Percentiles rank a stretch among this genome's conserved stretches.
Evolutionary conservation across 1,140 invertebrate species (phyloP).

Genomic region (Hyposmocoma kahamanoa): DNA sequence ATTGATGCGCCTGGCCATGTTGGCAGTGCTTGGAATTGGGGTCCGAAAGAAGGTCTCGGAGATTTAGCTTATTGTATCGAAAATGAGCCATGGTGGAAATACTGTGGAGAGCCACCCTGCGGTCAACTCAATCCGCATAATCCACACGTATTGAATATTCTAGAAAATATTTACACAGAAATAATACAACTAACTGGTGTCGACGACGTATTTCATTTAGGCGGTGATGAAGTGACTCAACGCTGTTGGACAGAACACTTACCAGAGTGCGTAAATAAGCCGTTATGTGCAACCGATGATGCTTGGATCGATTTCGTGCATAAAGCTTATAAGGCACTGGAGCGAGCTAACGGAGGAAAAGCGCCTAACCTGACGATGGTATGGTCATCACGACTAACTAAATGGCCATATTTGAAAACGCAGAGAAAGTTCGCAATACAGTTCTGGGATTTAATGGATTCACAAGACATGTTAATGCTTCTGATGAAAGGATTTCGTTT

Average conservation of each 20-base stretch:
- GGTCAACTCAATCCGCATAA: constrained; percentile 89
- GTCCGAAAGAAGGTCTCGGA: constrained; percentile 78
- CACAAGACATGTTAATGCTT: constrained; percentile 83
- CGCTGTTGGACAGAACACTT: constrained; percentile 82
- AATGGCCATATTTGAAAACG: constrained; percentile 80
- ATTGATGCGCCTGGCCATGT: constrained; percentile 89
- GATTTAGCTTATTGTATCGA: constrained; percentile 83
- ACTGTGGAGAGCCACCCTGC: constrained; percentile 88
- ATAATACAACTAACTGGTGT: constrained; percentile 78
- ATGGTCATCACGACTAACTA: constrained; percentile 87
- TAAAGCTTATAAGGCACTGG: constrained; percentile 76
- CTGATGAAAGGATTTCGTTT: constrained; percentile 83
- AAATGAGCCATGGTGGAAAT: constrained; percentile 83
- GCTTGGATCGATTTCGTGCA: constrained; percentile 86
- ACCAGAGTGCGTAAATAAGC: constrained; percentile 82
- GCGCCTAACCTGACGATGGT: constrained; percentile 78
- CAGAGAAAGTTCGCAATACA: constrained; percentile 74
- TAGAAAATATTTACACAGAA: constrained; percentile 80
- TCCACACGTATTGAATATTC: constrained; percentile 80
- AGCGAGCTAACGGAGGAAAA: constrained; percentile 79
- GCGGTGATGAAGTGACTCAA: constrained; percentile 85
- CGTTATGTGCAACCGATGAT: constrained; percentile 80
- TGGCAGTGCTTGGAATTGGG: constrained; percentile 88
- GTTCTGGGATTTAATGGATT: constrained; percentile 85
- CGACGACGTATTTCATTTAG: constrained; percentile 84